Evolutionary conservation across 2,113 vertebrate species (phyloP).

Genomic region (Sinocyclocheilus rhinocerous): DNA sequence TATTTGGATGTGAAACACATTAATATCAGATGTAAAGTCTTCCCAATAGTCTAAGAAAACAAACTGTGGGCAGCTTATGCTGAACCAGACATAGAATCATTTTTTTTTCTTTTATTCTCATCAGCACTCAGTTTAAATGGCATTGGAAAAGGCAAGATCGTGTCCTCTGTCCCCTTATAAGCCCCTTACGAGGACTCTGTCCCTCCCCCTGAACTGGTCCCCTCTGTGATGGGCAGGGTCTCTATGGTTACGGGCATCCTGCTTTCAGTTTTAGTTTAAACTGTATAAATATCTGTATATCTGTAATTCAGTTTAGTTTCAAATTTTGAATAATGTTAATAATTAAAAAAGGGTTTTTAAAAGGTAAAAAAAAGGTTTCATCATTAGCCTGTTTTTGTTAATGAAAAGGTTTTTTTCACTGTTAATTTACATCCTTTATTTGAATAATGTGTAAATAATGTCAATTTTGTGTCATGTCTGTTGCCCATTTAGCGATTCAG

Average conservation of each 20-base stretch:
- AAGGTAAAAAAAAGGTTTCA: background rate
- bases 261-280: background rate
- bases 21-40: background rate
- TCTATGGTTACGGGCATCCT: too few species aligned
- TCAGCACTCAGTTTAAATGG: background rate
- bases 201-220: conserved; percentile 59
- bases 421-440: background rate
- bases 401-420: background rate
- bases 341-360: too few species aligned
- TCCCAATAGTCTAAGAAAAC: background rate
- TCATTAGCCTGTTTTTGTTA: background rate
- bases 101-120: background rate
- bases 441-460: background rate
- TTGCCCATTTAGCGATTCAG: background rate
- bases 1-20: background rate
- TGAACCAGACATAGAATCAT: background rate
- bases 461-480: background rate
- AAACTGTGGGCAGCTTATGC: background rate
- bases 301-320: background rate
- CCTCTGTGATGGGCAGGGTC: conserved; percentile 53
- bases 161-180: conserved; percentile 46
- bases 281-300: background rate
- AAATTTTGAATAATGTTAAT: background rate
- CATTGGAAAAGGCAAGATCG: background rate
- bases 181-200: conserved; percentile 41